Conservation (phyloP, 2,113 vertebrate genomes). For the Hippocampus abdominalis region DNA sequence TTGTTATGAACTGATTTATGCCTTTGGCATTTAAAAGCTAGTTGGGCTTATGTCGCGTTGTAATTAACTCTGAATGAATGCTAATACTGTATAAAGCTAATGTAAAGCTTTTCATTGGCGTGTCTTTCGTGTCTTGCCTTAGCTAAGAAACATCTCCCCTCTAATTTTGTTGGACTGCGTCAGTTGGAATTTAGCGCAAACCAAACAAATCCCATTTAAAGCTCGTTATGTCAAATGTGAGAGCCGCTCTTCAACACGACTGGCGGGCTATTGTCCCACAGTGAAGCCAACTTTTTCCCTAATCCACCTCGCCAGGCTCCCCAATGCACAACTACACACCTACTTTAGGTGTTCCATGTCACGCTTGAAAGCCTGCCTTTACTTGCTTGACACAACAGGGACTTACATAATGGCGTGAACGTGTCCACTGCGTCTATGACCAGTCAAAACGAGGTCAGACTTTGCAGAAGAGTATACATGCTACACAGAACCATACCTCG, state of each 20-base stretch:
- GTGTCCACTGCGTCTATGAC: conserved; percentile 53
- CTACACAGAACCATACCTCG: neutral
- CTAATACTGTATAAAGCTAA: neutral
- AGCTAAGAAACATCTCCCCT: neutral
- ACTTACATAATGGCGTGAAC: conserved; percentile 49
- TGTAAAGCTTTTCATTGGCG: neutral
- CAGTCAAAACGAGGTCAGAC: conserved; percentile 54
- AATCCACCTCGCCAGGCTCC: neutral
- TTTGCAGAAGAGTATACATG: conserved; percentile 25
- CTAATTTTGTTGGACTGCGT: neutral
- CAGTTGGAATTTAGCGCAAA: too few species aligned
- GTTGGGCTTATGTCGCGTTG: neutral
- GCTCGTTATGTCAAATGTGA: conserved; percentile 11
- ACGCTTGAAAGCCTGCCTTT: conserved; percentile 17
- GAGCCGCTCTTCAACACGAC: conserved; percentile 16
- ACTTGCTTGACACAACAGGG: conserved; percentile 41
- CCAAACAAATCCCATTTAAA: conserved; percentile 22
- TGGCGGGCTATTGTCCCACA: conserved; percentile 9
- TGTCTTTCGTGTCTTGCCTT: too few species aligned
- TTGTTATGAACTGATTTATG: neutral
- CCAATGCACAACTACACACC: neutral
- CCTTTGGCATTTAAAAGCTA: neutral
- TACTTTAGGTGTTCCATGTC: neutral
- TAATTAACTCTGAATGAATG: neutral
- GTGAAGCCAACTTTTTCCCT: conserved; percentile 16